Evolutionary conservation across 2,888 invertebrate species (phyloP), one percentile per base, ranked within the genome.

Genomic region (Ligdia adustata): DNA sequence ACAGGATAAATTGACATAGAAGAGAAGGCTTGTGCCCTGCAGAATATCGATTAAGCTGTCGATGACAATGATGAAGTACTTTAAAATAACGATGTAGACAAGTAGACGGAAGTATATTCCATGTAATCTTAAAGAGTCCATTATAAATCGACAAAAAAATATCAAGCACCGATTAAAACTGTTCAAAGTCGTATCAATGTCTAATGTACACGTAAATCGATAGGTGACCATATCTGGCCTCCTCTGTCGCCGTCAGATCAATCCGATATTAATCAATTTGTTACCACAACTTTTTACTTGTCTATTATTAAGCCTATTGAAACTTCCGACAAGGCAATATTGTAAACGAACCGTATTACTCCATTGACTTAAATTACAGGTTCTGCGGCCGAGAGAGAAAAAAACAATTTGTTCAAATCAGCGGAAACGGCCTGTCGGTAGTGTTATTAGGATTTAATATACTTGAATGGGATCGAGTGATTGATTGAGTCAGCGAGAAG

Each of bases 351-450:
- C 42, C 42, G 26, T 35, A 54, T 55, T 55, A 57, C 53, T 57
- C 34, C 42, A 55, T 32, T 38, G 40, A 22, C 27, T 47, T 20
- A 55, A 57, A 60, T 57, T 53, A 55, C 55, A 47, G 49, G 52
- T 52, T 22, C 29, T 35, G 34, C 27, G 15, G 44, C 37, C 28
- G 14, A 14, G 33, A 28, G 11, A 24, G 16, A 46, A 48, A 52
- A 56, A 52, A 60, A 55, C 45, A 42, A 44, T 52, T 45, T 51
- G 44, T 57, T 58, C 49, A 62, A 65, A 65, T 65, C 58, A 61
- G 58, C 71, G 70, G 72, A 70, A 65, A 62, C 59, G 48, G 53
- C 37, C 50, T 56, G 57, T 56, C 55, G 59, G 62, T 64, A 61
- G 61, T 52, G 49, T 34, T 26, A 40, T 51, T 48, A 38, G 38